These are phyloP conservation scores for Phyllotreta striolata DNA, from an alignment of 2,888 invertebrate species.

Conservation along the genomic window DNA sequence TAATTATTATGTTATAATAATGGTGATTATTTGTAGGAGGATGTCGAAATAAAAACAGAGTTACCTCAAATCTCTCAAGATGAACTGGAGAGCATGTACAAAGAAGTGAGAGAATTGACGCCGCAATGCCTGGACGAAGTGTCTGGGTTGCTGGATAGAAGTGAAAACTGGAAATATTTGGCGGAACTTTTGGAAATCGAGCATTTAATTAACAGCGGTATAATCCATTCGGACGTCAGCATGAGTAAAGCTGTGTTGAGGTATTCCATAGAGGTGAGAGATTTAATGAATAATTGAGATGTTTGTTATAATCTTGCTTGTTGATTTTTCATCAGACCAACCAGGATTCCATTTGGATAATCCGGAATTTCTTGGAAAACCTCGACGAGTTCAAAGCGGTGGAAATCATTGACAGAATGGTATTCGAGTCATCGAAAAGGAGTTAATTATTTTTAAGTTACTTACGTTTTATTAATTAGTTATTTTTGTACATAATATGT, in stretches of 20 bases:
- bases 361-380: constrained; percentile 56
- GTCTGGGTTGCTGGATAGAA: constrained; percentile 64
- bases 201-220: constrained; percentile 60
- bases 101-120: constrained; percentile 49
- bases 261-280: constrained; percentile 62
- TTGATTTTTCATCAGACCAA: constrained; percentile 44
- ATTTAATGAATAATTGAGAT: no score
- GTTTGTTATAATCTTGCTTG: no score
- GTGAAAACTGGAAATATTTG: constrained; percentile 68
- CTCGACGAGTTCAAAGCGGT: constrained; percentile 59
- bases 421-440: neutral
- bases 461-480: no score
- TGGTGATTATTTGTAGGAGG: constrained; percentile 35
- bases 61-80: constrained; percentile 46
- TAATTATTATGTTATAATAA: neutral
- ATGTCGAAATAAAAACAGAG: constrained; percentile 47
- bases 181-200: constrained; percentile 65
- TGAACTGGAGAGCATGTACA: constrained; percentile 50
- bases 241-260: constrained; percentile 67
- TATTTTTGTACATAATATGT: neutral
- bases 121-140: constrained; percentile 61
- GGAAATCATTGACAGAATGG: constrained; percentile 55
- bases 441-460: no score
- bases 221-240: constrained; percentile 63
- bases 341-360: constrained; percentile 49